phyloP scores from a whole-genome alignment of 2,888 invertebrate genomes.

The Acanthosoma haemorrhoidale region DNA sequence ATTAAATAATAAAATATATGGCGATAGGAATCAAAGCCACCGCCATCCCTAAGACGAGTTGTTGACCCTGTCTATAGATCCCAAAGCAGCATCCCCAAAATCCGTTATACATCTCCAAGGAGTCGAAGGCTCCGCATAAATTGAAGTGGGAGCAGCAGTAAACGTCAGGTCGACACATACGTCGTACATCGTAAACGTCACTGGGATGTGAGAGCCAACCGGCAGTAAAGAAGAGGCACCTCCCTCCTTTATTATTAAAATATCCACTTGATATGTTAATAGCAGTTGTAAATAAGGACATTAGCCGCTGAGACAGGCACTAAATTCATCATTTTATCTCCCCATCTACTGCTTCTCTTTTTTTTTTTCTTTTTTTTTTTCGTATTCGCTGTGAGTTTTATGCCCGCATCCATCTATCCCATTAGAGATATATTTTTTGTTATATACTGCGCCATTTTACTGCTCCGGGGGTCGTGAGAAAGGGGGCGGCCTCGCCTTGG shows the following conservation, averaged over 20 bases:
- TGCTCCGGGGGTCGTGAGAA: neutral
- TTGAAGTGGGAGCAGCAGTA: neutral
- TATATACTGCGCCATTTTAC: slow-evolving; percentile 1
- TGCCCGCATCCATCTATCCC: neutral
- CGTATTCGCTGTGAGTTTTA: slow-evolving; percentile 3
- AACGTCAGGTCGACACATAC: slow-evolving; percentile 11
- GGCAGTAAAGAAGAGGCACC: neutral
- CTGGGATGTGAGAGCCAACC: neutral
- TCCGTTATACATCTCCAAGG: neutral
- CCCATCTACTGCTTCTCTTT: neutral
- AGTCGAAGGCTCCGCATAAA: slow-evolving; percentile 5
- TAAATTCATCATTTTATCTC: slow-evolving; percentile 15
- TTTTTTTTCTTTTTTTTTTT: neutral
- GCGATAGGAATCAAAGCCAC: neutral
- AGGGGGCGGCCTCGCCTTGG: neutral
- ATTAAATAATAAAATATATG: no score
- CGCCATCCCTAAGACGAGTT: no score
- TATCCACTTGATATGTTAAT: slow-evolving; percentile 40
- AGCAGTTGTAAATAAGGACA: slow-evolving; percentile 36
- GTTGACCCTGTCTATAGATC: no score
- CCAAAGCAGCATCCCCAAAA: neutral
- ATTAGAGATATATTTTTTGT: neutral
- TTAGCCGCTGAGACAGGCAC: slow-evolving; percentile 21
- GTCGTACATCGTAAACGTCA: neutral
- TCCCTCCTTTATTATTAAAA: slow-evolving; percentile 36